Evolutionary conservation across 2,888 invertebrate genomes (phyloP).

Genomic region (Microplitis deprimator): DNA sequence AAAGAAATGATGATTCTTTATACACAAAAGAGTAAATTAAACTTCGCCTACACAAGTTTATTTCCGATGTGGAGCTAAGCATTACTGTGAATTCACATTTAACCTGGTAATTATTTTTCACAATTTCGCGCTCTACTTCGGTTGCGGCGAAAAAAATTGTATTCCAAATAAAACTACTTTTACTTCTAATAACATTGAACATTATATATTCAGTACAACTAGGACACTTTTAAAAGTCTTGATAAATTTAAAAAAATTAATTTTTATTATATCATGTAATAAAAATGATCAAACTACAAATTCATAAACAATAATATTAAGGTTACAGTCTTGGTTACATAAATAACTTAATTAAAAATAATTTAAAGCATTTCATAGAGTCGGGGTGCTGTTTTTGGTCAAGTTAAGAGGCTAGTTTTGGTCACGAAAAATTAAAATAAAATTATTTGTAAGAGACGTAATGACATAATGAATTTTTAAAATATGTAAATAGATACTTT

Average conservation of each 20-base stretch:
- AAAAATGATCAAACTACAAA: background rate
- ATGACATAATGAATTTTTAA: too few relatives aligned
- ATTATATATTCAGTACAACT: background rate
- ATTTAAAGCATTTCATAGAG: too few relatives aligned
- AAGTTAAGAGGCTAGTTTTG: too few relatives aligned
- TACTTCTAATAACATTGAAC: background rate
- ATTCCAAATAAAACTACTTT: background rate
- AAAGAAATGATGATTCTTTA: conserved; percentile 38
- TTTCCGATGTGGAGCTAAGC: conserved; percentile 34
- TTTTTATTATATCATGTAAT: background rate
- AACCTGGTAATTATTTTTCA: background rate
- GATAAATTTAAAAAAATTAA: background rate
- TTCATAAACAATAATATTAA: background rate
- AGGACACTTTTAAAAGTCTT: background rate
- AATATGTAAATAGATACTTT: too few relatives aligned
- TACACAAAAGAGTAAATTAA: conserved; percentile 42
- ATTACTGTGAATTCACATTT: background rate
- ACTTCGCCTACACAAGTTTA: conserved; percentile 48
- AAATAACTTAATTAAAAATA: background rate
- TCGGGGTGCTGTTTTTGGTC: too few relatives aligned
- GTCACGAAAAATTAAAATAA: too few relatives aligned
- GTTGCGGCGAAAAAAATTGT: background rate
- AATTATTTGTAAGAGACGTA: too few relatives aligned
- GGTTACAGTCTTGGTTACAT: background rate
- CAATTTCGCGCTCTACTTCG: background rate